phyloP scores from a whole-genome alignment of 2,113 vertebrate species.

The Micronycteris hirsuta region DNA sequence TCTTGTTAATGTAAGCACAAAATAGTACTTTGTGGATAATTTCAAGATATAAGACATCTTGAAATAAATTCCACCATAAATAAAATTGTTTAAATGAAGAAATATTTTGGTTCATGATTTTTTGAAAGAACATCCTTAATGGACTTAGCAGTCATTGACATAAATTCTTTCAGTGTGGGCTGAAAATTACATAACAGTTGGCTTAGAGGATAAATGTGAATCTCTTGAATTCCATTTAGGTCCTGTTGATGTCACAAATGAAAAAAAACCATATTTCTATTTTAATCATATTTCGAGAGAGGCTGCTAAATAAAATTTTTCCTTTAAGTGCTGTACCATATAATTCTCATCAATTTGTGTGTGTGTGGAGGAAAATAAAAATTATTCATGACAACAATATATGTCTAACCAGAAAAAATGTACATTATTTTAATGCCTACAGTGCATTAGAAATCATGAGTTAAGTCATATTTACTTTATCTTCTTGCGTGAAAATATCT shows the following conservation, averaged over 20 bases:
- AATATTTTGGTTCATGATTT: slow-evolving; percentile 52
- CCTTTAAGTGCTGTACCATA: not conserved
- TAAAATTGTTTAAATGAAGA: slow-evolving; percentile 74
- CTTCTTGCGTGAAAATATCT: not conserved
- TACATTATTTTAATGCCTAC: not conserved
- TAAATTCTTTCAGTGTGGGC: not conserved
- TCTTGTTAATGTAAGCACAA: slow-evolving; percentile 59
- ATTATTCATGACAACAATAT: not conserved
- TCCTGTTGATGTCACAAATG: not conserved
- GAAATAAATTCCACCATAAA: slow-evolving; percentile 74
- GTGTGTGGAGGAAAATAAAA: not conserved
- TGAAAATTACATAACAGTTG: not conserved
- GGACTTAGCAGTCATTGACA: not conserved
- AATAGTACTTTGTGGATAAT: slow-evolving; percentile 65
- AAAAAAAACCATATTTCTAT: not conserved
- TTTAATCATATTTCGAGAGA: slow-evolving; percentile 21
- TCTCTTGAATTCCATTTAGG: not conserved
- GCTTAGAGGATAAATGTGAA: not conserved
- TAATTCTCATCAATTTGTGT: not conserved
- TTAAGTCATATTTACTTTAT: not conserved
- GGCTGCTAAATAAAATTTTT: not conserved
- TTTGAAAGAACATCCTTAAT: not conserved
- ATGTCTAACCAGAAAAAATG: not conserved
- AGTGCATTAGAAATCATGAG: not conserved
- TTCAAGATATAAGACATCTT: slow-evolving; percentile 67